Percentiles rank a stretch among this genome's conserved stretches.
These are phyloP conservation scores for Hirtodrosophila histrioides DNA, from an alignment of 2,888 invertebrate species.

Conservation along the genomic window DNA sequence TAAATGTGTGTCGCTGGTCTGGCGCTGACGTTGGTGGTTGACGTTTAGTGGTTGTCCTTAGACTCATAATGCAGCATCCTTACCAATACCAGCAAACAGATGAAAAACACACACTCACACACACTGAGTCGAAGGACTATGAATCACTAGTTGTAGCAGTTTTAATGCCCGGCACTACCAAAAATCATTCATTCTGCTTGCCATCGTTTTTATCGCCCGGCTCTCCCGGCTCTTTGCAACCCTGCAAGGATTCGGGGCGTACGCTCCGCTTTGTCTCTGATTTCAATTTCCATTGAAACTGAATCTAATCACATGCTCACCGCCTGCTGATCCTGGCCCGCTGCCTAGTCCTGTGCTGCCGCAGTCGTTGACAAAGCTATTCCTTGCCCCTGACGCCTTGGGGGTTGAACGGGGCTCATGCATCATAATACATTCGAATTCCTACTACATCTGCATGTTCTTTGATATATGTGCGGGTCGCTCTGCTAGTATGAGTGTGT, in stretches of 20 bases:
- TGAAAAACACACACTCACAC: constrained; percentile 7
- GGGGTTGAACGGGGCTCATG: constrained; percentile 62
- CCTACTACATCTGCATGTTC: constrained; percentile 59
- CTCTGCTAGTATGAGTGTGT: neutral
- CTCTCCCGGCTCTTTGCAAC: constrained; percentile 23
- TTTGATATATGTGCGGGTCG: constrained; percentile 45
- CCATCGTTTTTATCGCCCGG: constrained; percentile 35
- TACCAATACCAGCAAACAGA: constrained; percentile 39
- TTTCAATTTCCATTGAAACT: constrained; percentile 81
- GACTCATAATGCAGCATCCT: constrained; percentile 63
- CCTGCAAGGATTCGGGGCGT: constrained; percentile 4
- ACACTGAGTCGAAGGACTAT: constrained; percentile 22
- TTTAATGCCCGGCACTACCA: constrained; percentile 52
- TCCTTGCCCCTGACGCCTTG: constrained; percentile 16
- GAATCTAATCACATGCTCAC: constrained; percentile 80
- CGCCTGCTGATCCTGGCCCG: constrained; percentile 63
- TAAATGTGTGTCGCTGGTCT: constrained; percentile 65
- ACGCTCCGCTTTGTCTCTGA: constrained; percentile 69
- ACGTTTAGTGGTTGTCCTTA: constrained; percentile 78
- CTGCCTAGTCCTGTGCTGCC: constrained; percentile 28
- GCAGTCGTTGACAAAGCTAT: constrained; percentile 33
- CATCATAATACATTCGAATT: constrained; percentile 55
- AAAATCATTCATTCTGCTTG: constrained; percentile 44
- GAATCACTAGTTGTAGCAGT: constrained; percentile 48
- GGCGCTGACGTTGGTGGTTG: constrained; percentile 69